Base-by-base conservation (phyloP, 2,113 vertebrate genomes). In the Hippocampus barbouri region DNA sequence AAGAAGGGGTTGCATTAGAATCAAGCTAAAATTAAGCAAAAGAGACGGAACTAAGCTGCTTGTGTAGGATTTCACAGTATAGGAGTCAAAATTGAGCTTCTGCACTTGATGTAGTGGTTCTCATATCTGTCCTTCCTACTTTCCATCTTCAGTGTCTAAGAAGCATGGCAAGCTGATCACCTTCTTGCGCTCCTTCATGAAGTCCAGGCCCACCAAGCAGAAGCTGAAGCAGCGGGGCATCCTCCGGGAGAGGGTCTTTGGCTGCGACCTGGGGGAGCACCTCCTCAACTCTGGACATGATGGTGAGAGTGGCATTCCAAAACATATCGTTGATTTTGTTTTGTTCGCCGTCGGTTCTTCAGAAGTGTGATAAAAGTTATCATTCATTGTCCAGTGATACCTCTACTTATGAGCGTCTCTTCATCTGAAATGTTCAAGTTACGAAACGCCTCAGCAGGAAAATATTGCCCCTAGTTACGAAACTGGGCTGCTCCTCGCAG, bases 111-210 rank as follows among this genome's bases (percentile, higher is more conserved):
- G 10, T 59, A 43, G 49, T 1, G 47, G 0, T 18, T 72, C 70
- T 80, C 56, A 78, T 6, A 27, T 68, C 40, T 49, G 47, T 69
- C 53, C 60, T 27, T 34, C 51, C 65, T 57, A 40, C 38, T 34
- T 51, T 72, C 51, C 65, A 16, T 8, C 62, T 71, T 68, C 91
- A 99, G 97, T 99, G 80, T 98, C 96, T 0, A 97, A 98, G 83
- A 99, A 99, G 78, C 96, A 99, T 95, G 97, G 97, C 80, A 99
- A 99, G 82, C 94, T 99, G 90, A 98, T 98, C 89, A 98, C 97
- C 73, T 99, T 99, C 90, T 90, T 99, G 5, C 93, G 97, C 61
- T 94, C 95, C 93, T 99, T 99, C 96, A 99, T 98, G 97, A 98
- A 98, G 96, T 98, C 97, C 85, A 92, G 96, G 70, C 97, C 97